Evolutionary conservation across 2,113 vertebrate species (phyloP), one percentile per base, ranked within the genome.

Genomic region (Cairina moschata): DNA sequence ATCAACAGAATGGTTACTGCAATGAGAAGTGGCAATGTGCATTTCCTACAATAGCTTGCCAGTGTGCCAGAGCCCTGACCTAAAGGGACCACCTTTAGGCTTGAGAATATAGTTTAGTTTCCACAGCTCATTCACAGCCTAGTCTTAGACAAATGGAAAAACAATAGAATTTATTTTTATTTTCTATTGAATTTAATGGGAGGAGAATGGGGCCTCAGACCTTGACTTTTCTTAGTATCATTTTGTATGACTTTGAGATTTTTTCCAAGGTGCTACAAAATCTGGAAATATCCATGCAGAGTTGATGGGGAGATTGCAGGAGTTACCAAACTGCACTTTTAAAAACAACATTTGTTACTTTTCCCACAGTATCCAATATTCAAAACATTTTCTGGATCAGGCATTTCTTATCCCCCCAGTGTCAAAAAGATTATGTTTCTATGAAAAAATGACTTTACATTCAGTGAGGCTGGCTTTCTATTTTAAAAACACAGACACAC

Each of bases 131-230:
- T 93, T 93, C 90, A 54, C 68, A 88, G 50, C 36, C 54, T 91
- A 7, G 28, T 56, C 72, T 79, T 95, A 56, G 55, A 86, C 55
- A 85, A 93, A 66, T n/a, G 25, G 88, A 89, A 54, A 92, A 96
- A 96, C 91, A 95, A 95, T 68, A 94, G 77, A 42, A 84, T 95
- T 95, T 97, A 92, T 97, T 97, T 97, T 95, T 95, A 81, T 91
- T 93, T 95, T 78, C 71, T 90, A 16, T 87, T 95, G 42, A 93
- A 92, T 83, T 36, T 88, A 82, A 76, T 26, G 48, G 50, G 34
- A 96, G 89, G 89, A 95, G 84, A 42, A 71, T 75, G 31, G 52
- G 50, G 22, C 63, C 72, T 94, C 78, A 62, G 72, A 90, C 88
- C 90, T 92, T 96, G 96, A 90, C 91, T 89, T 95, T 91, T 88